phyloP scores from a whole-genome alignment of 2,888 invertebrate species.

The Meganola albula region DNA sequence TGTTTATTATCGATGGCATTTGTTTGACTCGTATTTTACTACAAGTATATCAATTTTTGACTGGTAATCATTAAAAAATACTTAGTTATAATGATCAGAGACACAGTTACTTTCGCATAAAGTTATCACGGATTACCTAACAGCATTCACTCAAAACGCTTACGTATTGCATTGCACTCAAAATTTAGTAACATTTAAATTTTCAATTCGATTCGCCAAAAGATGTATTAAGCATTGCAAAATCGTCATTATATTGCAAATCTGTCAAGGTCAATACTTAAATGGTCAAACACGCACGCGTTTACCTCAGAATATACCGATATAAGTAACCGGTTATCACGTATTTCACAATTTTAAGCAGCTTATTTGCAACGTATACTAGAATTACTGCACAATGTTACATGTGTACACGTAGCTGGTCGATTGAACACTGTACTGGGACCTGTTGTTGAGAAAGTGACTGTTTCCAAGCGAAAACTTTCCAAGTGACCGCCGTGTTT shows the following conservation, averaged over 20 bases:
- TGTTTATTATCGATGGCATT: conserved; percentile 58
- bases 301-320: conserved; percentile 31
- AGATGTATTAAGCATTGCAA: conserved; percentile 19
- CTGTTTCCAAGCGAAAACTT: conserved; percentile 59
- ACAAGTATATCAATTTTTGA: conserved; percentile 1
- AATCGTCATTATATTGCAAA: conserved; percentile 28
- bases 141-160: no score
- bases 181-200: conserved; percentile 12
- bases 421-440: conserved; percentile 39
- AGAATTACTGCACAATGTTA: conserved; percentile 12
- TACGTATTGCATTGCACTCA: background rate
- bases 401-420: conserved; percentile 35
- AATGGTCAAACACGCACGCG: conserved; percentile 29
- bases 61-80: background rate
- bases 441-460: conserved; percentile 72
- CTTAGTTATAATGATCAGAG: no score
- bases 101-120: no score
- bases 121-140: no score
- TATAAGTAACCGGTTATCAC: conserved; percentile 29
- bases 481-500: conserved; percentile 61
- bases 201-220: conserved; percentile 14
- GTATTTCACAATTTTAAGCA: conserved; percentile 29
- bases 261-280: conserved; percentile 30
- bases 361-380: conserved; percentile 29
- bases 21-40: conserved; percentile 59